A percentile compares a stretch with the other conserved stretches of the same genome.
These are phyloP conservation scores for Diarsia brunnea DNA, from an alignment of 2,888 invertebrate genomes.

Conservation along the genomic window DNA sequence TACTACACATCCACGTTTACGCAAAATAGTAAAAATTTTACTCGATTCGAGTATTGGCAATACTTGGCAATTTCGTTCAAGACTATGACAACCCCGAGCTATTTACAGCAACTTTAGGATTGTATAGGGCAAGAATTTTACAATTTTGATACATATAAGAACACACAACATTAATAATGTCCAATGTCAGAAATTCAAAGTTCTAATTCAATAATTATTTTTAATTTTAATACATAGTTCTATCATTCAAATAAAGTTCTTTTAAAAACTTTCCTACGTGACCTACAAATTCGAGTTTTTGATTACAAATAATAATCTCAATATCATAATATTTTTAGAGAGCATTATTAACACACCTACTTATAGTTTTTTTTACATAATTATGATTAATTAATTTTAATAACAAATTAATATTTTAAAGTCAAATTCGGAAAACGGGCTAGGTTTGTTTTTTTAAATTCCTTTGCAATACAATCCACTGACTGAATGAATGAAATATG, in stretches of 20 bases:
- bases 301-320: conserved; percentile 53
- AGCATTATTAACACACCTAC: conserved; percentile 47
- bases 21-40: conserved; percentile 9
- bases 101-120: not conserved
- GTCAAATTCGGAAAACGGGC: conserved; percentile 34
- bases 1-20: conserved; percentile 45
- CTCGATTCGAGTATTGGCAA: conserved; percentile 42
- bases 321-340: conserved; percentile 46
- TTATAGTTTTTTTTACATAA: conserved; percentile 34
- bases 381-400: conserved; percentile 29
- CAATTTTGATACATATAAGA: not conserved
- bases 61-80: conserved; percentile 1
- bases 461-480: conserved; percentile 15
- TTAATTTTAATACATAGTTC: conserved; percentile 5
- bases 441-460: conserved; percentile 10
- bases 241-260: conserved; percentile 27
- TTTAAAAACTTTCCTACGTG: conserved; percentile 40
- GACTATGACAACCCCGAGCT: not conserved
- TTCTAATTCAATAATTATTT: conserved; percentile 2
- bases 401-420: conserved; percentile 19
- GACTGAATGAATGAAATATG: conserved; percentile 12
- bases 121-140: not conserved
- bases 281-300: conserved; percentile 57
- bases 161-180: not conserved
- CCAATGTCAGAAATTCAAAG: not conserved